A percentile compares a stretch with the other conserved stretches of the same genome.
These are phyloP conservation scores for Oncorhynchus gorbuscha DNA, from an alignment of 2,113 vertebrate genomes.

Conservation along the genomic window DNA sequence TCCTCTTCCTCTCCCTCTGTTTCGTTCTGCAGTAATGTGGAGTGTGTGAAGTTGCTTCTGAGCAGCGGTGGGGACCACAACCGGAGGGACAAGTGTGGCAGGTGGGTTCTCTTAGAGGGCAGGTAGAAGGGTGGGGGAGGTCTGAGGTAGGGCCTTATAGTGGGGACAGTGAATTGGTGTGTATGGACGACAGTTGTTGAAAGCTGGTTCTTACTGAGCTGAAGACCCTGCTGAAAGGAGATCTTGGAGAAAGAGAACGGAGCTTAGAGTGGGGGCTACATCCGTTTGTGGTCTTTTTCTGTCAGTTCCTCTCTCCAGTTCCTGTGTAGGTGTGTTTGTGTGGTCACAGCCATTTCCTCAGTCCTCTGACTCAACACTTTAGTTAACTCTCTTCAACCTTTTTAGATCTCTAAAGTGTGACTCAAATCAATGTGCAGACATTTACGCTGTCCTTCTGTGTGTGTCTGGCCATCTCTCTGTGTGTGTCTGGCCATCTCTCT, in stretches of 20 bases:
- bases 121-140: background rate
- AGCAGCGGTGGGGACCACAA: slow-evolving; percentile 93
- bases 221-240: too few species aligned
- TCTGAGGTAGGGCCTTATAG: too few species aligned
- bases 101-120: slow-evolving; percentile 72
- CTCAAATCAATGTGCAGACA: background rate
- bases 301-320: background rate
- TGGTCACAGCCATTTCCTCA: background rate
- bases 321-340: background rate
- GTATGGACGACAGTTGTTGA: too few species aligned
- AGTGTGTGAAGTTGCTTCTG: slow-evolving; percentile 94
- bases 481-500: too few species aligned
- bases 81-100: slow-evolving; percentile 89
- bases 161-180: too few species aligned
- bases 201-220: too few species aligned
- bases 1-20: background rate
- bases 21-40: slow-evolving; percentile 82
- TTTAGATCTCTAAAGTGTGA: background rate
- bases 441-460: background rate
- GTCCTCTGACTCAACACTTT: slow-evolving; percentile 5
- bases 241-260: too few species aligned
- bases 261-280: background rate
- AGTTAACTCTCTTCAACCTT: background rate
- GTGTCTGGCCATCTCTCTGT: too few species aligned
- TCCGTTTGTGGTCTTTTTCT: too few species aligned